Conservation (phyloP, 1,140 invertebrate species). For the Maconellicoccus hirsutus region DNA sequence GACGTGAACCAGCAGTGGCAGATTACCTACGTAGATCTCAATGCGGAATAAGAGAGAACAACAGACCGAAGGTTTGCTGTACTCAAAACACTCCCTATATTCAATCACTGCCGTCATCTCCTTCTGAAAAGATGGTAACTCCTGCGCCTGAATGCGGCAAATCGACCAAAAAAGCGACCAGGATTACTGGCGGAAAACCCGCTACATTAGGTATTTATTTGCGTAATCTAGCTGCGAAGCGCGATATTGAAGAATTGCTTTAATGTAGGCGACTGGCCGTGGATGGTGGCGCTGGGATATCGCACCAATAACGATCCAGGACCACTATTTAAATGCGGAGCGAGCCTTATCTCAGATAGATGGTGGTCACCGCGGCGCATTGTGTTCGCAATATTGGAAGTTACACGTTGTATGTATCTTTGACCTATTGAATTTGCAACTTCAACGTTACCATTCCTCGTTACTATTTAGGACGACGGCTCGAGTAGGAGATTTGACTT, state of each 20-base stretch:
- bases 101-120: too few species aligned
- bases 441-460: conserved; percentile 8
- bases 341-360: conserved; percentile 57
- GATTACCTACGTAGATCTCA: too few species aligned
- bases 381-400: conserved; percentile 30
- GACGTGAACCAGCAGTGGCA: too few species aligned
- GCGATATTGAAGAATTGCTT: not conserved
- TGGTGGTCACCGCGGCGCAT: conserved; percentile 39
- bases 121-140: too few species aligned
- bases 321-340: conserved; percentile 45
- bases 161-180: too few species aligned
- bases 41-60: too few species aligned
- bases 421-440: not conserved
- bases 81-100: too few species aligned
- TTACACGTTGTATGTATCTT: conserved; percentile 25
- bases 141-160: too few species aligned
- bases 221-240: not conserved
- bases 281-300: conserved; percentile 44
- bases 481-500: conserved; percentile 35
- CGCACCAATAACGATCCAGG: conserved; percentile 29
- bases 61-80: too few species aligned
- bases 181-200: too few species aligned
- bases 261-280: conserved; percentile 27
- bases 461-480: conserved; percentile 28
- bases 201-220: not conserved